Base-by-base conservation (phyloP, 1,140 invertebrate species). In the Heterodera carotae region DNA sequence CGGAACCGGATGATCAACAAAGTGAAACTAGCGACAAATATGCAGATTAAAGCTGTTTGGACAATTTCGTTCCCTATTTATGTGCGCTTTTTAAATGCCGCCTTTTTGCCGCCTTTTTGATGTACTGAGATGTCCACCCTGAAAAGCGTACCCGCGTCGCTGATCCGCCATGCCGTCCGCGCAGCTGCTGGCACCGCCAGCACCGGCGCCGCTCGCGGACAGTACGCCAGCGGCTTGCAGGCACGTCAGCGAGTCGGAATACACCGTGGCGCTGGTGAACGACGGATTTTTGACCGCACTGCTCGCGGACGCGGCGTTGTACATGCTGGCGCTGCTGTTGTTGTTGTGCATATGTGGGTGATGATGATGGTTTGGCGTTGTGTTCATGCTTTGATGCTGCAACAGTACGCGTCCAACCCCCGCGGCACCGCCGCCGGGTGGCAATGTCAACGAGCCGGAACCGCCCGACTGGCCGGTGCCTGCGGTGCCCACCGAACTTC, bases 221-320 rank as follows among this genome's bases (percentile, higher is more conserved):
- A 34, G 27, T 12, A 33, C 31, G 53, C 53, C 29, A 33, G 81
- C 18, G 76, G 79, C 59, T 25, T 56, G 1, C n/a, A 74, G 34
- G 59, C 59, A 56, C 36, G 64, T 74, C 29, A 80, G 78, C 18
- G 79, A 81, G 48, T 80, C 77, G 7, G 84, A 86, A 69, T 87
- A 85, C 67, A 86, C 79, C 0, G 85, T 86, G 3, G 86, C 84
- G 15, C 82, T 84, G 15, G 85, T 86, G 59, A 72, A 80, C 29
- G 81, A 83, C 27, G 83, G 73, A 67, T 86, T 18, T 22, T 60
- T 39, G 31, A 48, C 39, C 36, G 29, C 7, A 3, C 27, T 60
- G 15, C 22, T 8, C 25, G 33, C 22, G 18, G 43, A 25, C 10
- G 56, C 68, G 69, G 71, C 82, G 34, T 83, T 83, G 25, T 69